Evolutionary conservation across 2,797 vertebrate species (phyloP), one percentile per base, ranked within the genome.

Genomic region (Rhynchonycteris naso): DNA sequence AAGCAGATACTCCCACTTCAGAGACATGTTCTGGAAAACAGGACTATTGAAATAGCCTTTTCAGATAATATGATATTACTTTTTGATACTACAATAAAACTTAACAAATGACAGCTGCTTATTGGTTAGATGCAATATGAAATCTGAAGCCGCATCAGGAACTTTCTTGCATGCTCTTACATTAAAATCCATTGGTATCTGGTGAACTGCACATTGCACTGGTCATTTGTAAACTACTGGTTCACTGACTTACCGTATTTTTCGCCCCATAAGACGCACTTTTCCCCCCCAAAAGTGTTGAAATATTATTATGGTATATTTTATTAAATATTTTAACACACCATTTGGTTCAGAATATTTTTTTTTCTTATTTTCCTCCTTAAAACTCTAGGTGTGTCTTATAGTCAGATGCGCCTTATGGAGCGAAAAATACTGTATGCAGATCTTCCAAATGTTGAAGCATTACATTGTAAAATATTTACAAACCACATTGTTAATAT

Each of bases 51-150:
- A 50, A 78, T 16, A 86, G 28, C 4, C 68, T 94, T 95, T 63
- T 75, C 33, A 82, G 63, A 61, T 93, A 91, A 85, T 88, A 33
- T 84, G 78, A n/a, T 69, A 88, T 54, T 68, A 74, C 59, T 72
- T 33, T 74, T 61, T 56, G 52, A 93, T 30, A 81, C 15, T 15
- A 87, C 18, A 88, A 50, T 82, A 91, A 75, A 88, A 68, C 21
- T 75, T 59, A 93, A 87, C 54, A 82, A 85, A 52, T 47, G 50
- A 79, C 33, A 89, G 61, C 1, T 74, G 58, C 47, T 54, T 91
- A 90, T 80, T 68, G 28, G 54, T 80, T 92, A 76, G 52, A 28
- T 69, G 74, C 63, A 88, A 74, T 50, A n/a, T 28, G 15, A 22
- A 87, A 47, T 38, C 43, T 30, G 8, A 90, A 83, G 61, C 38